phyloP scores from a whole-genome alignment of 2,113 vertebrate genomes.

The Sturnira hondurensis region DNA sequence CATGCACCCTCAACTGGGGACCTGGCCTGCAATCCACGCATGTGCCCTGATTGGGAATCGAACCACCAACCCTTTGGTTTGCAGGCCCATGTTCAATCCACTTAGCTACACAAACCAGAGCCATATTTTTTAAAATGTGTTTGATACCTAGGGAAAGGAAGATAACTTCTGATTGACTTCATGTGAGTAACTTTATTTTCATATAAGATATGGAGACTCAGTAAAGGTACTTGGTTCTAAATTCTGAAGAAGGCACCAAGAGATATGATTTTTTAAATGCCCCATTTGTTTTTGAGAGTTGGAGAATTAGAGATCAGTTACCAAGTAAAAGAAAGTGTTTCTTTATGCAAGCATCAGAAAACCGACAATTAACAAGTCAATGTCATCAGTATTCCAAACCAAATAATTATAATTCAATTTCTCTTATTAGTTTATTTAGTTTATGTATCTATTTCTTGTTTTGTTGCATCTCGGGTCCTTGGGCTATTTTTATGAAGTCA shows the following conservation, averaged over 20 bases:
- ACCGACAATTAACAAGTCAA: neutral
- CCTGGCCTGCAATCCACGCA: too few species aligned
- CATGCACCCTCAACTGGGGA: too few species aligned
- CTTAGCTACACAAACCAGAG: too few species aligned
- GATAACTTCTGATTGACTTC: neutral
- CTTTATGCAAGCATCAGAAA: neutral
- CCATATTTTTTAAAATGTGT: neutral
- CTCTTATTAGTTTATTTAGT: neutral
- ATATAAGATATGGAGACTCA: neutral
- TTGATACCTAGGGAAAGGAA: neutral
- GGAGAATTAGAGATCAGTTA: neutral
- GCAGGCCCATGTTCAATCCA: too few species aligned
- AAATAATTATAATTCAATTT: neutral
- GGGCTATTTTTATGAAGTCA: neutral
- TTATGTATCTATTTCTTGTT: slow-evolving; percentile 15
- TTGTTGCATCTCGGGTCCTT: neutral
- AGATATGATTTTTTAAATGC: neutral
- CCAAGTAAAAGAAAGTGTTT: neutral
- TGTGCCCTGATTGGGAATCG: too few species aligned
- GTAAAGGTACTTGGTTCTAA: slow-evolving; percentile 3
- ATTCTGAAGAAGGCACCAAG: neutral
- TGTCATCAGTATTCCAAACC: neutral
- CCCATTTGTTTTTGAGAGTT: slow-evolving; percentile 13
- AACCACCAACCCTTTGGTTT: too few species aligned
- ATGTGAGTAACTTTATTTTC: neutral